Base-by-base conservation (phyloP, 1,140 invertebrate species). In the Orchestia grillus region DNA sequence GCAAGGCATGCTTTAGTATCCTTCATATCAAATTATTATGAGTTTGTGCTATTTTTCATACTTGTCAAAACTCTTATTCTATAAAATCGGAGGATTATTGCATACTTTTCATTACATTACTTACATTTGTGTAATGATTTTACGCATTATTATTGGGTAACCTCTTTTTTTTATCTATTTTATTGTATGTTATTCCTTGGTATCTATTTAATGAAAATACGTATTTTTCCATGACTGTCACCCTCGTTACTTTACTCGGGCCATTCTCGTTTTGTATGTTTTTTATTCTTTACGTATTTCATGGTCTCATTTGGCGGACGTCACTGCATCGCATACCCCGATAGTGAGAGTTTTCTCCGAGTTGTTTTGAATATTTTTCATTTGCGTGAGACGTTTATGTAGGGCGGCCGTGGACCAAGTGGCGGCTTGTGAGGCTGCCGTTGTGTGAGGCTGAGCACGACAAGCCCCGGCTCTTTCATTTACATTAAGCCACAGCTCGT, bases 361-460 rank as follows among this genome's bases (percentile, higher is more conserved):
- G 28, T 42, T 90, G n/a, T 42, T 90, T 90, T 90, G 88, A 90
- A 90, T 90, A 90, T 90, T 90, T 90, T 90, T 90, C 88, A 90
- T 90, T 90, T 90, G 88, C 62, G 88, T 90, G 88, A 90, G 43
- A 90, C 43, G 88, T 90, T 90, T 90, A 90, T 90, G 88, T 44
- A 8, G 41, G 41, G 88, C 4, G n/a, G 8, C 87, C n/a, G 88
- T 90, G 4, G 43, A 42, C 41, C 23, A 90, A 90, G 88, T 90
- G 88, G 88, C 88, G 88, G 88, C 88, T 90, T 90, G 88, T 87
- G 87, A 41, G 36, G 87, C 87, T 87, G 41, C 87, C 41, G 87
- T 41, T n/a, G 87, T 40, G 41, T 77, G 62, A 8, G 62, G 62
- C 62, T 77, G 62, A 77, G 62, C 62, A 77, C 11, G 62, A 77